Evolutionary conservation across 2,888 invertebrate genomes (phyloP).

Genomic region (Pegoplata infirma): DNA sequence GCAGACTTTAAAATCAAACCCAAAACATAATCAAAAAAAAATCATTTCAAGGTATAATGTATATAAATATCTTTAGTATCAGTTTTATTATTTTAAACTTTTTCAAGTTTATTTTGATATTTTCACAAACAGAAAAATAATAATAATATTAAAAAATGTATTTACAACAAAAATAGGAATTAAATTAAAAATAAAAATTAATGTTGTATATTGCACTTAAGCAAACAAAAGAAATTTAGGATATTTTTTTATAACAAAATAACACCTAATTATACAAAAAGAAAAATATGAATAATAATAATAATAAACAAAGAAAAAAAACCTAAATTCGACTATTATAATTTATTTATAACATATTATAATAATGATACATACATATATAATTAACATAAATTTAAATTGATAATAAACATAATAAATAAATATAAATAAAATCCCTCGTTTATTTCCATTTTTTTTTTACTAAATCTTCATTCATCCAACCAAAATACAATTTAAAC

Average conservation of each 20-base stretch:
- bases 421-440: background rate
- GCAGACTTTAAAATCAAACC: too few relatives aligned
- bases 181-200: constrained; percentile 9
- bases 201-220: constrained; percentile 38
- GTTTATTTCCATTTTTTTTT: background rate
- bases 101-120: background rate
- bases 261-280: constrained; percentile 46
- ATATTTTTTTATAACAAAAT: constrained; percentile 42
- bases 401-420: constrained; percentile 16
- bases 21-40: too few relatives aligned
- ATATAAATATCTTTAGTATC: constrained; percentile 41
- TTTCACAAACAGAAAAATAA: background rate
- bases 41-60: background rate
- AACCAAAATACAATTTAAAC: constrained; percentile 36
- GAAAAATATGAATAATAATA: constrained; percentile 16
- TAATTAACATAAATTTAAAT: constrained; percentile 42
- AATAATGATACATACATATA: constrained; percentile 15
- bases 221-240: constrained; percentile 1
- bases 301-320: constrained; percentile 45
- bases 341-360: constrained; percentile 48
- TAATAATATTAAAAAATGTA: constrained; percentile 10
- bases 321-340: constrained; percentile 56
- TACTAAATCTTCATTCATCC: background rate
- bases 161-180: constrained; percentile 26
- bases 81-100: constrained; percentile 20